A percentile compares a stretch with the other conserved stretches of the same genome.
Evolutionary conservation across 2,797 vertebrate genomes (phyloP).

Genomic region (Manis pentadactyla): DNA sequence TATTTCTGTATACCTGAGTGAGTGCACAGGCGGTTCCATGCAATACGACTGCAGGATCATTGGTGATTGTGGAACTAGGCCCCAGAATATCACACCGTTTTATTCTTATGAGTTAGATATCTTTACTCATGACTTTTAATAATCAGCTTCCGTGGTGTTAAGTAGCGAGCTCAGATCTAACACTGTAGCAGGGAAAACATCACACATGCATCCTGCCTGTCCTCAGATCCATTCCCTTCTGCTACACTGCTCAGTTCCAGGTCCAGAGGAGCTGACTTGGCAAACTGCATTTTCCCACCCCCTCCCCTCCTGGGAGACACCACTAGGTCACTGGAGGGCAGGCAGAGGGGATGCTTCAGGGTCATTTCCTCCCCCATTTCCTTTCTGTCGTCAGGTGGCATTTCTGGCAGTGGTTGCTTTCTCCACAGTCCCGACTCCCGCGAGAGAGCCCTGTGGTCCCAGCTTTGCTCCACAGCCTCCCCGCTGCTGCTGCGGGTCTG

Average conservation of each 20-base stretch:
- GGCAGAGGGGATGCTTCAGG: background rate
- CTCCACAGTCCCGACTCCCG: no score
- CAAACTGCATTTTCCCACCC: background rate
- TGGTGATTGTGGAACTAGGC: background rate
- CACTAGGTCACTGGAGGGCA: background rate
- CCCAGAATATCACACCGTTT: background rate
- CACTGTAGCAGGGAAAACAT: background rate
- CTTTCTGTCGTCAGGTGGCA: background rate
- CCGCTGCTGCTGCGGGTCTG: background rate
- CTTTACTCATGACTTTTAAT: background rate
- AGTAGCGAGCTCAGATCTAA: background rate
- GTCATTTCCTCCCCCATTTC: background rate
- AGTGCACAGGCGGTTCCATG: background rate
- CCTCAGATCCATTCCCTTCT: background rate
- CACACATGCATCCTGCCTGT: background rate
- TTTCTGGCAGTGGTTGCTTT: background rate
- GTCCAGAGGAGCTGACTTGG: background rate
- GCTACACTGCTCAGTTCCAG: background rate
- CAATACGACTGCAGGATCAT: background rate
- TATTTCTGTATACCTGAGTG: background rate
- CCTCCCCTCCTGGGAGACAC: background rate
- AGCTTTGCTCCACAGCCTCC: background rate
- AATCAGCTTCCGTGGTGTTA: background rate
- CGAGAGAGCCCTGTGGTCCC: background rate
- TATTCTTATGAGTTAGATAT: background rate